Percentiles rank a stretch among this genome's conserved stretches.
phyloP scores from a whole-genome alignment of 2,113 vertebrate genomes.

The Vulpes ferrilata region DNA sequence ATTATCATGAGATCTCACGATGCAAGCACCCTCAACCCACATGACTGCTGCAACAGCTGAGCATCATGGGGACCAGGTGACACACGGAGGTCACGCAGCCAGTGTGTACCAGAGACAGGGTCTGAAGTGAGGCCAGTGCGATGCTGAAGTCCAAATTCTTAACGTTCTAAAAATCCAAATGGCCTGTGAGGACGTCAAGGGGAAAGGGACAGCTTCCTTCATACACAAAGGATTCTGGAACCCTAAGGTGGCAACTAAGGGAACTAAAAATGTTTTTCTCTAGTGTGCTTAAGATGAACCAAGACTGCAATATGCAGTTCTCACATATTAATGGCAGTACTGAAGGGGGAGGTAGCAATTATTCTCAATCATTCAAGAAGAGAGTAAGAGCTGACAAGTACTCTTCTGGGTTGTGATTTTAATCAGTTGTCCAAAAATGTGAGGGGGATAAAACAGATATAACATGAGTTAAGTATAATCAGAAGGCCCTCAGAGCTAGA shows the following conservation, averaged over 20 bases:
- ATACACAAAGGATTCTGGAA: not conserved
- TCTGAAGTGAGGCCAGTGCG: not conserved
- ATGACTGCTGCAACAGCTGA: not conserved
- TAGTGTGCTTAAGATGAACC: not conserved
- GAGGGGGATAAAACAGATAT: not conserved
- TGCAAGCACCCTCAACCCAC: accelerated
- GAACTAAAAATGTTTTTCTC: not conserved
- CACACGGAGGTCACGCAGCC: not conserved
- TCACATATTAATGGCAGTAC: not conserved
- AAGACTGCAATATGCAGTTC: not conserved
- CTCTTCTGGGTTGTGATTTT: slow-evolving; percentile 62
- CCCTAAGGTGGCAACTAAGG: not conserved
- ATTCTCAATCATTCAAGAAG: slow-evolving; percentile 65
- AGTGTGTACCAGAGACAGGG: not conserved
- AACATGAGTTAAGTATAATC: not conserved
- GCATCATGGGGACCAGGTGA: not conserved
- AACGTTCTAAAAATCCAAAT: not conserved
- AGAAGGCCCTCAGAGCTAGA: slow-evolving; percentile 28
- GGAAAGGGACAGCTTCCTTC: not conserved
- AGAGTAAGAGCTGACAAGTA: slow-evolving; percentile 61
- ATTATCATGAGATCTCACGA: not conserved
- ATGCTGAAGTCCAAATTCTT: not conserved
- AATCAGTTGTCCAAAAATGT: slow-evolving; percentile 64
- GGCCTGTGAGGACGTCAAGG: accelerated
- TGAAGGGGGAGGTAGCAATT: slow-evolving; percentile 59